These are phyloP conservation scores for Characodon lateralis DNA, from an alignment of 2,797 vertebrate genomes.

Conservation along the genomic window DNA sequence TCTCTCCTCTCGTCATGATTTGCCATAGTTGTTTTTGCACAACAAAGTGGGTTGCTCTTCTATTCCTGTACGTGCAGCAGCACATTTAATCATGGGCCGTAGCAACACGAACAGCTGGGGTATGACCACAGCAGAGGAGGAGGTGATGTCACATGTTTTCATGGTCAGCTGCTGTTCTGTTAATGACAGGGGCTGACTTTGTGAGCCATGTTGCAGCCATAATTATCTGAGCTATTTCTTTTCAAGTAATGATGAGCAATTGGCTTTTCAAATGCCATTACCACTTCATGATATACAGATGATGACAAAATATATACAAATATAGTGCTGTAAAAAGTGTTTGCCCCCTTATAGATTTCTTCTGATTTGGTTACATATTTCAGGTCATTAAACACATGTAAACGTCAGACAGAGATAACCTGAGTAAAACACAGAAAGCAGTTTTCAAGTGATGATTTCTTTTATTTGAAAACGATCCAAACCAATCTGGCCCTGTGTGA, in stretches of 20 bases:
- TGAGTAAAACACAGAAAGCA: neutral
- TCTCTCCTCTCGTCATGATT: slow-evolving; percentile 18
- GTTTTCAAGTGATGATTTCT: neutral
- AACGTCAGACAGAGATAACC: neutral
- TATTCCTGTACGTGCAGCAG: slow-evolving; percentile 4
- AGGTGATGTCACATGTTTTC: slow-evolving; percentile 51
- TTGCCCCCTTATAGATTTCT: neutral
- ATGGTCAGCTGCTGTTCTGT: slow-evolving; percentile 22
- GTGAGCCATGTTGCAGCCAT: slow-evolving; percentile 9
- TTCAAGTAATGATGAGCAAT: neutral
- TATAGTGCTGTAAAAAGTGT: neutral
- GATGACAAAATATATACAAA: neutral
- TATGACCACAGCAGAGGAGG: neutral
- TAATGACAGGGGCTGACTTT: slow-evolving; percentile 30
- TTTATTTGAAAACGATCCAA: neutral
- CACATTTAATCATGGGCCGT: slow-evolving; percentile 50
- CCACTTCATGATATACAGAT: neutral
- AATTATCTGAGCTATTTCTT: slow-evolving; percentile 6
- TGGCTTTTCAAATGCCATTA: neutral
- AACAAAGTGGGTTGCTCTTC: slow-evolving; percentile 28
- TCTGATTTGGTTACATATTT: neutral
- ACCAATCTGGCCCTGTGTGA: neutral
- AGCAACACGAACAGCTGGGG: slow-evolving; percentile 27
- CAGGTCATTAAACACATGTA: neutral
- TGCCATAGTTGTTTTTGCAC: slow-evolving; percentile 37